A percentile compares a stretch with the other conserved stretches of the same genome.
Conservation (phyloP, 2,797 vertebrate species). For the Sebastes trivittatus region DNA sequence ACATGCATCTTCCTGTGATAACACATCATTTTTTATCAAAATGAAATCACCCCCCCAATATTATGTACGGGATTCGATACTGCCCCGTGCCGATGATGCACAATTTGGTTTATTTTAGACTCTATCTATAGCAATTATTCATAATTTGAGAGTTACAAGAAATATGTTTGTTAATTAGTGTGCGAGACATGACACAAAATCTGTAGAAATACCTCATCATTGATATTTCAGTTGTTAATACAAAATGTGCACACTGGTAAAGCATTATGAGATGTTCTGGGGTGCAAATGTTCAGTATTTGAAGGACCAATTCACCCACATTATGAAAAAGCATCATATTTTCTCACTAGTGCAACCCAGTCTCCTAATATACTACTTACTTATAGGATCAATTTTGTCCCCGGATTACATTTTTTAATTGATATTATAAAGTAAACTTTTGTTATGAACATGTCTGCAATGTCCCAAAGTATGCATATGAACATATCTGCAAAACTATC, state of each 20-base stretch:
- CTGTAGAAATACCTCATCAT: background rate
- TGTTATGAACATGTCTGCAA: background rate
- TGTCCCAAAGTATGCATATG: background rate
- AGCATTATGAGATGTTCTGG: background rate
- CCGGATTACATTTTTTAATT: background rate
- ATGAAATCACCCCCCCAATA: constrained; percentile 41
- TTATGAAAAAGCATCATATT: background rate
- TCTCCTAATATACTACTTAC: background rate
- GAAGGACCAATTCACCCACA: background rate
- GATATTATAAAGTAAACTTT: background rate
- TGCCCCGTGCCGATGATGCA: background rate
- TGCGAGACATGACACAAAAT: background rate
- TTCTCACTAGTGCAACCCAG: background rate
- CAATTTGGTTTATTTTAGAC: background rate
- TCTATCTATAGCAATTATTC: constrained; percentile 1
- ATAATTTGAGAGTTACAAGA: background rate
- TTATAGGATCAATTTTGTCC: background rate
- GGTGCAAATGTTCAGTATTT: background rate
- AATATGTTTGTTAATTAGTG: constrained; percentile 10
- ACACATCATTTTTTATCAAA: constrained; percentile 58
- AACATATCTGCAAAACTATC: background rate
- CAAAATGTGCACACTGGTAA: background rate
- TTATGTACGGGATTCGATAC: constrained; percentile 1
- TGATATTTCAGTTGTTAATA: constrained; percentile 16
- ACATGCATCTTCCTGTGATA: constrained; percentile 60